A percentile compares a stretch with the other conserved stretches of the same genome.
Conservation (phyloP, 2,888 invertebrate species). For the Crematogaster levior region DNA sequence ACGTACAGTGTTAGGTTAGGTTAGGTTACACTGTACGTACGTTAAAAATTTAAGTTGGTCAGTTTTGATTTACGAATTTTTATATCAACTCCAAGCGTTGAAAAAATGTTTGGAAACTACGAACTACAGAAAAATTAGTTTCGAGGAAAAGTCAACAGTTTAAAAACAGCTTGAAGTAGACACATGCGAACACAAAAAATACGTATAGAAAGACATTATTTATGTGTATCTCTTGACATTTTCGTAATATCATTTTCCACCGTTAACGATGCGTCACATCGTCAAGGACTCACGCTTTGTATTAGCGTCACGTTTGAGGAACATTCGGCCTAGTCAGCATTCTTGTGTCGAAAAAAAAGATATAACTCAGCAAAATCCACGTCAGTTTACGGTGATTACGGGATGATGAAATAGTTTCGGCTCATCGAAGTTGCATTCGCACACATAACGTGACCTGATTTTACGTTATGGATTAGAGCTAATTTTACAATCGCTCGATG, state of each 20-base stretch:
- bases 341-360: conserved; percentile 47
- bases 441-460: conserved; percentile 62
- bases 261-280: conserved; percentile 21
- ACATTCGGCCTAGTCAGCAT: conserved; percentile 54
- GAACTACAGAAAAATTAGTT: conserved; percentile 18
- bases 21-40: not conserved
- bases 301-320: conserved; percentile 55
- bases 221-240: conserved; percentile 7
- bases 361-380: not conserved
- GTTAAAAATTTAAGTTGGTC: conserved; percentile 8
- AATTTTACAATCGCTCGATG: not conserved
- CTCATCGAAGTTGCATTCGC: conserved; percentile 60
- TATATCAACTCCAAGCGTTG: not conserved
- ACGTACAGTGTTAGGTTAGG: too few species aligned
- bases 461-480: conserved; percentile 1
- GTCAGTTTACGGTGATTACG: conserved; percentile 51
- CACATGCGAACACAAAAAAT: not conserved
- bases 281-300: conserved; percentile 47
- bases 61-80: conserved; percentile 38
- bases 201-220: not conserved
- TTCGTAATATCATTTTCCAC: not conserved
- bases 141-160: not conserved
- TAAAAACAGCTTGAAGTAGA: not conserved
- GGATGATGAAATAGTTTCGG: conserved; percentile 52
- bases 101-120: not conserved